These are phyloP conservation scores for Schrankia costaestrigalis DNA, from an alignment of 2,888 invertebrate genomes.

Conservation along the genomic window DNA sequence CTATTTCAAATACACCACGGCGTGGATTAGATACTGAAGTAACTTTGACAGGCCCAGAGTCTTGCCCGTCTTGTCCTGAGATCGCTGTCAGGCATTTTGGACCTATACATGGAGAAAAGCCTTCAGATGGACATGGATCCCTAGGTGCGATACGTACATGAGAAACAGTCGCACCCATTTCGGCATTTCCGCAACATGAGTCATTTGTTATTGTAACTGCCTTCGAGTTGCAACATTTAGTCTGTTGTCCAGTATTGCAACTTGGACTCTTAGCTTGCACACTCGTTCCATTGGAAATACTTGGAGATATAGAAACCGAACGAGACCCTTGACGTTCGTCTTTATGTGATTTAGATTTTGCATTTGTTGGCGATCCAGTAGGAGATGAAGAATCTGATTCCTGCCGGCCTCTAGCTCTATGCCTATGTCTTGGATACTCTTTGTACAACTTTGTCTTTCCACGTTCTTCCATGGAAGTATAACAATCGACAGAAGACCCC, in stretches of 20 bases:
- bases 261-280: constrained; percentile 25
- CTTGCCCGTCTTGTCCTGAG: constrained; percentile 44
- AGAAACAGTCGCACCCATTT: constrained; percentile 60
- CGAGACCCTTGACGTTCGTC: too few relatives aligned
- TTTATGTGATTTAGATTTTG: too few relatives aligned
- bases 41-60: constrained; percentile 61
- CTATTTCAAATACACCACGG: constrained; percentile 69
- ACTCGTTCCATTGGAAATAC: too few relatives aligned
- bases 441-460: too few relatives aligned
- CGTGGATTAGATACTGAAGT: constrained; percentile 59
- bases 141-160: constrained; percentile 62
- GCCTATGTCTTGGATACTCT: too few relatives aligned
- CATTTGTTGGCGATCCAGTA: too few relatives aligned
- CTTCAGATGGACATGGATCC: constrained; percentile 55
- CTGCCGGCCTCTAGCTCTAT: background rate
- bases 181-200: constrained; percentile 19
- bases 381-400: too few relatives aligned
- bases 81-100: constrained; percentile 55
- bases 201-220: too few relatives aligned
- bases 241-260: constrained; percentile 35
- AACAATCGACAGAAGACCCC: too few relatives aligned
- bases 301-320: too few relatives aligned
- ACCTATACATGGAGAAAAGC: constrained; percentile 57
- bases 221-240: too few relatives aligned
- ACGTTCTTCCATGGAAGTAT: too few relatives aligned